Evolutionary conservation across 2,797 vertebrate species (phyloP).

Genomic region (Australoheros facetus): DNA sequence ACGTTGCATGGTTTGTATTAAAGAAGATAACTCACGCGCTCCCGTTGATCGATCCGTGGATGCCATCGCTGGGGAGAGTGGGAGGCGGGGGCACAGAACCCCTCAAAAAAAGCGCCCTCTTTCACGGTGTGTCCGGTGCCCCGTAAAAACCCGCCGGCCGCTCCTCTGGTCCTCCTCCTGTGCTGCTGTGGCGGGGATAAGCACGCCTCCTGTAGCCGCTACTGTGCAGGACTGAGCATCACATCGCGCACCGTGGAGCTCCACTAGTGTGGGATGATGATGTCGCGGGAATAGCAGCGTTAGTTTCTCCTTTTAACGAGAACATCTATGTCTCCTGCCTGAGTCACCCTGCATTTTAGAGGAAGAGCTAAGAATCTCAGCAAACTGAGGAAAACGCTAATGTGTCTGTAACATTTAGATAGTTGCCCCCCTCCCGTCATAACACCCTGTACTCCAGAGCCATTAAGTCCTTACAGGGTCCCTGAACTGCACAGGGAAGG

Average conservation of each 20-base stretch:
- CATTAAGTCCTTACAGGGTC: neutral
- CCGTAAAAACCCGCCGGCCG: slow-evolving; percentile 36
- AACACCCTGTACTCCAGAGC: neutral
- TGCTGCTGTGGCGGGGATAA: slow-evolving; percentile 34
- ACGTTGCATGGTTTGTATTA: slow-evolving; percentile 11
- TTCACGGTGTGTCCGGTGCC: slow-evolving; percentile 48
- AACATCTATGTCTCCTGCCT: slow-evolving; percentile 48
- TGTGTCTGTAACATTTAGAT: neutral
- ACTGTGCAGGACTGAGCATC: slow-evolving; percentile 66
- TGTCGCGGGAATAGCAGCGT: slow-evolving; percentile 75
- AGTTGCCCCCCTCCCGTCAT: accelerated
- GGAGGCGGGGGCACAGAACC: slow-evolving; percentile 34
- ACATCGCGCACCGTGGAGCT: slow-evolving; percentile 54
- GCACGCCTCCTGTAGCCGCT: slow-evolving; percentile 64
- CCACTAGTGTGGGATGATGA: slow-evolving; percentile 68
- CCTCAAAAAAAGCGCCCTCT: slow-evolving; percentile 41
- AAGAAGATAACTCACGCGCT: slow-evolving; percentile 74
- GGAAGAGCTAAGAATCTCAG: slow-evolving; percentile 11
- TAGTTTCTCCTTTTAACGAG: slow-evolving; percentile 61
- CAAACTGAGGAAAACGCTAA: neutral
- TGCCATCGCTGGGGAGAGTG: slow-evolving; percentile 69
- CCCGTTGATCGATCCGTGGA: slow-evolving; percentile 66
- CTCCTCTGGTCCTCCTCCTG: slow-evolving; percentile 49
- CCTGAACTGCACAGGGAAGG: neutral
- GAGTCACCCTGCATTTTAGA: slow-evolving; percentile 42